Percentiles rank a stretch among this genome's conserved stretches.
phyloP scores from a whole-genome alignment of 2,113 vertebrate genomes.

The Crotalus tigris region DNA sequence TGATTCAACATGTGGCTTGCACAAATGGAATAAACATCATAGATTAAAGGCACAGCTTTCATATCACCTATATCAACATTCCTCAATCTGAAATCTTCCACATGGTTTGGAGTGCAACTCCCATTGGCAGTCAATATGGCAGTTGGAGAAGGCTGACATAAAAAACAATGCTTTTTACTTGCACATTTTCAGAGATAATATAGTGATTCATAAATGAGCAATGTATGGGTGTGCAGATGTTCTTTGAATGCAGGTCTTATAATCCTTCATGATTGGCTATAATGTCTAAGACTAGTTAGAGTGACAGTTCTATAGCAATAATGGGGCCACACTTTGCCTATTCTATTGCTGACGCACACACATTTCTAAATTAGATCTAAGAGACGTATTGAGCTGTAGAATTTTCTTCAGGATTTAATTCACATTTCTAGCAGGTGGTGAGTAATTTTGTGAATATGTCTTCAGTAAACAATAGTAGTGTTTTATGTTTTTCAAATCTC shows the following conservation, averaged over 20 bases:
- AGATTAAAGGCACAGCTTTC: neutral
- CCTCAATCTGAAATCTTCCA: neutral
- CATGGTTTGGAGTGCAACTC: neutral
- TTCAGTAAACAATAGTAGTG: neutral
- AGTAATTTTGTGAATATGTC: neutral
- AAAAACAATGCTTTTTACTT: neutral
- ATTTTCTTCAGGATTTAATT: neutral
- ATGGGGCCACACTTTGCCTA: neutral
- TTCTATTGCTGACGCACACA: neutral
- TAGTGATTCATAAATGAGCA: neutral
- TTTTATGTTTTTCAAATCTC: neutral
- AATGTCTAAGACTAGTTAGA: neutral
- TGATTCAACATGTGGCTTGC: neutral
- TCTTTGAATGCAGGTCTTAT: neutral
- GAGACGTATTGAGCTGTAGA: neutral
- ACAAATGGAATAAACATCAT: neutral
- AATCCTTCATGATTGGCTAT: neutral
- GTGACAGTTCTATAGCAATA: neutral
- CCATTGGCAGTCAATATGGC: neutral
- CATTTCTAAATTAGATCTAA: neutral
- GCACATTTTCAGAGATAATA: neutral
- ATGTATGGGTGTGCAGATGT: neutral
- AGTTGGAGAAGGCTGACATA: neutral
- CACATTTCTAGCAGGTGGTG: neutral
- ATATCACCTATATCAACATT: neutral